phyloP scores from a whole-genome alignment of 2,888 invertebrate genomes.

The Melanostoma scalare region DNA sequence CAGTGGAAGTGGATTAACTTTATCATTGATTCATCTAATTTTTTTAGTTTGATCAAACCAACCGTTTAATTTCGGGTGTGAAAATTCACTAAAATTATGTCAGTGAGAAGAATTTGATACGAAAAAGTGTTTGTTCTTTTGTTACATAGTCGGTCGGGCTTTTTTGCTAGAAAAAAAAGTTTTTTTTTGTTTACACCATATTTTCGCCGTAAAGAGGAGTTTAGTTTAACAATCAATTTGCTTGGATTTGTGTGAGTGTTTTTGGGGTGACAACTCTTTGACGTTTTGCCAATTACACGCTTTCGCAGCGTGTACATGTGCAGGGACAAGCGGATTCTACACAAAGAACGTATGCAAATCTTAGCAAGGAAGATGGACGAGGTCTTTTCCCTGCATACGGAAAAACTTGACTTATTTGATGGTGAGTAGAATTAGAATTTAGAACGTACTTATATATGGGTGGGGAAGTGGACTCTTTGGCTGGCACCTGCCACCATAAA shows the following conservation, averaged over 20 bases:
- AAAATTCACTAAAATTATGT: conserved; percentile 3
- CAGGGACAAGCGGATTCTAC: conserved; percentile 37
- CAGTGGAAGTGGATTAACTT: conserved; percentile 18
- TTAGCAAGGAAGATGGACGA: conserved; percentile 79
- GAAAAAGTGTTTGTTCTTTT: conserved; percentile 27
- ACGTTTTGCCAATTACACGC: conserved; percentile 65
- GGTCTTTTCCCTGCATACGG: conserved; percentile 80
- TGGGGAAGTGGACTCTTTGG: neutral
- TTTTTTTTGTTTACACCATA: conserved; percentile 66
- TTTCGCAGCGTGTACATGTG: conserved; percentile 58
- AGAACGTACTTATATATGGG: neutral
- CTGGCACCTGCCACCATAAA: neutral
- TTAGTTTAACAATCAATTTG: conserved; percentile 2
- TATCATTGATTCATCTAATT: neutral
- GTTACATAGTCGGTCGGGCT: conserved; percentile 29
- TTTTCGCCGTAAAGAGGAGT: conserved; percentile 60
- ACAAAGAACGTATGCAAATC: conserved; percentile 66
- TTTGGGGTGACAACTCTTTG: conserved; percentile 59
- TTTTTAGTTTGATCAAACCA: conserved; percentile 20
- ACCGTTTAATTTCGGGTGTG: conserved; percentile 11
- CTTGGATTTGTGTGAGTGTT: conserved; percentile 12
- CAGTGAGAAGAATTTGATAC: conserved; percentile 32
- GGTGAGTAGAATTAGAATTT: conserved; percentile 75
- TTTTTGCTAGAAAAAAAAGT: conserved; percentile 42
- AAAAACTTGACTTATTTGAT: conserved; percentile 80